Percentiles rank a stretch among this genome's conserved stretches.
These are phyloP conservation scores for Apomyelois bistriatella DNA, from an alignment of 2,888 invertebrate genomes.

Conservation along the genomic window DNA sequence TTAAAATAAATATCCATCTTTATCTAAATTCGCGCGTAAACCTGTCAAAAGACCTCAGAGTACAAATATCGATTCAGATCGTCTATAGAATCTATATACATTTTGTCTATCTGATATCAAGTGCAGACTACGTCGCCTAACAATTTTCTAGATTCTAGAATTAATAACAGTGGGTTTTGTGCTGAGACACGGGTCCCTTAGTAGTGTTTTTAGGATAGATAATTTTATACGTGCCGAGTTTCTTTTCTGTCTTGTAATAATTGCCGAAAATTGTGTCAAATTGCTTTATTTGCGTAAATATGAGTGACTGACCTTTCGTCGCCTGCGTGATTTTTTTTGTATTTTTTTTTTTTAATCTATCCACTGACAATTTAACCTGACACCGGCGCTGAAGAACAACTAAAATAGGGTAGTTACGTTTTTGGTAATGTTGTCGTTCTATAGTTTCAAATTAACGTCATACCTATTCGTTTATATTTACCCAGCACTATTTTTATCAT, in stretches of 20 bases:
- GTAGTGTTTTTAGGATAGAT: slow-evolving; percentile 27
- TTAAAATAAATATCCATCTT: not conserved
- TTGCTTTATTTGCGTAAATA: no score
- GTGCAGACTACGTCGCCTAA: slow-evolving; percentile 26
- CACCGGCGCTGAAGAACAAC: no score
- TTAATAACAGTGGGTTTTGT: slow-evolving; percentile 45
- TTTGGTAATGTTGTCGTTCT: no score
- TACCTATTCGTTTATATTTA: not conserved
- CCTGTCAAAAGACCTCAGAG: slow-evolving; percentile 4
- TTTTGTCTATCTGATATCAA: slow-evolving; percentile 10
- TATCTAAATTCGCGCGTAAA: not conserved
- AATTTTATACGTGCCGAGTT: slow-evolving; percentile 20
- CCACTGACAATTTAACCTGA: no score
- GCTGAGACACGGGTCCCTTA: slow-evolving; percentile 64
- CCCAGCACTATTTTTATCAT: slow-evolving; percentile 24
- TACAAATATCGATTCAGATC: slow-evolving; percentile 3
- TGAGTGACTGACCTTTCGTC: no score
- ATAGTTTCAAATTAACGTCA: no score
- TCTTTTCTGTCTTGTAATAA: not conserved
- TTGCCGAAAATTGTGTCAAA: no score
- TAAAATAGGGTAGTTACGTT: no score
- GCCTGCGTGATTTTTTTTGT: no score
- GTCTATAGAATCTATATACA: slow-evolving; percentile 11
- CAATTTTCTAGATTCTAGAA: slow-evolving; percentile 30
- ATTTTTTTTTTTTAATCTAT: no score